phyloP scores from a whole-genome alignment of 1,140 invertebrate genomes.

The Tetraneura akinire region DNA sequence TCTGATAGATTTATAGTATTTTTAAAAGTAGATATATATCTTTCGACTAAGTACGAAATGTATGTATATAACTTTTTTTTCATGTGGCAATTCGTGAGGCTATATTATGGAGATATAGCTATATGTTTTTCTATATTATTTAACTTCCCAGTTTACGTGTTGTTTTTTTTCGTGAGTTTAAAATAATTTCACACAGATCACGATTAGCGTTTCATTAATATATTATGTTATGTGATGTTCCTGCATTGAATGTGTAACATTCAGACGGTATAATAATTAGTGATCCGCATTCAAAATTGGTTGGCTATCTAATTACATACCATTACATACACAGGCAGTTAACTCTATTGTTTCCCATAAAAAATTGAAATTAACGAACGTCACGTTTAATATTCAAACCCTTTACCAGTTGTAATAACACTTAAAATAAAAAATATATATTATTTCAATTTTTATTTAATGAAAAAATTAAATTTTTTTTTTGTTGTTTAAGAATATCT shows the following conservation, averaged over 20 bases:
- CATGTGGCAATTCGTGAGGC: too few species aligned
- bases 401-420: neutral
- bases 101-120: too few species aligned
- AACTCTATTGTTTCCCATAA: neutral
- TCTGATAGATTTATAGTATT: too few species aligned
- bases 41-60: too few species aligned
- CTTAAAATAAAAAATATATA: too few species aligned
- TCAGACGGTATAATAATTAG: conserved; percentile 12
- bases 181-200: conserved; percentile 2
- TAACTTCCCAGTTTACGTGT: conserved; percentile 15
- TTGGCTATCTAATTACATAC: neutral
- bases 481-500: too few species aligned
- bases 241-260: neutral
- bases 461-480: too few species aligned
- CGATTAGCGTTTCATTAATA: conserved; percentile 11
- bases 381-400: neutral
- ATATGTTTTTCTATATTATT: too few species aligned
- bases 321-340: too few species aligned
- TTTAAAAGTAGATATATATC: too few species aligned
- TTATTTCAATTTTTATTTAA: too few species aligned
- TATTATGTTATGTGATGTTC: neutral
- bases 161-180: neutral
- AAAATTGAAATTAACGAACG: neutral
- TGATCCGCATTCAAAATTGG: neutral
- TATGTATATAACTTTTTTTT: too few species aligned